Base-by-base conservation (phyloP, 2,797 vertebrate species). In the Geotrypetes seraphini region DNA sequence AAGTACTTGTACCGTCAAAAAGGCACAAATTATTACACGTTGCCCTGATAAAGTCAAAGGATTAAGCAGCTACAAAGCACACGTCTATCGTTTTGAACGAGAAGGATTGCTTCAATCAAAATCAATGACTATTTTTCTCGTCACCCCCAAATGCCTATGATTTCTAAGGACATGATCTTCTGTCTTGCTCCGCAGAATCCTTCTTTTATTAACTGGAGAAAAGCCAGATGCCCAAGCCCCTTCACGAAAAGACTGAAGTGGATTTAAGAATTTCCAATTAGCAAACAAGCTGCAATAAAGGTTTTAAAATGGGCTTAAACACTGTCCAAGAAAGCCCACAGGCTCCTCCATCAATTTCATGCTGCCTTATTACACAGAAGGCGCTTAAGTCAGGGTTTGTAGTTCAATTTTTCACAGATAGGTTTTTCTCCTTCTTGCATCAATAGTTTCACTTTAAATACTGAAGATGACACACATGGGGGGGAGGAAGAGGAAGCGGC, bases 281-380 rank as follows among this genome's bases (percentile, higher is more conserved):
- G 86, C 73, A 83, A 83, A 73, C 81, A 77, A 75, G 79, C 81
- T 62, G 75, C 78, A 80, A 68, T 81, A 78, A 86, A 82, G 62
- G 72, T 69, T 86, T 80, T 84, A 80, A 71, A 63, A 78, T 53
- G 69, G 66, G 70, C 60, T 82, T 46, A 33, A 78, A 73, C 60
- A 25, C 70, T 61, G 79, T 63, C 84, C 79, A 70, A 77, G 81
- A 86, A 84, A 85, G 73, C 75, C 79, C 73, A 63, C 66, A 82
- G 83, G 73, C 79, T 84, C 87, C 86, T 83, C 84, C 86, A 88
- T 80, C 81, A 86, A 89, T 90, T 90, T 89, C 85, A 87, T 66
- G 86, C 83, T 79, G 79, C 83, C 85, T 85, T 84, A 79, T 79
- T 79, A 84, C 78, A 69, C 65, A 12, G 23, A 39, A 69, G 10